Evolutionary conservation across 2,797 vertebrate genomes (phyloP).

Genomic region (Coluber constrictor): DNA sequence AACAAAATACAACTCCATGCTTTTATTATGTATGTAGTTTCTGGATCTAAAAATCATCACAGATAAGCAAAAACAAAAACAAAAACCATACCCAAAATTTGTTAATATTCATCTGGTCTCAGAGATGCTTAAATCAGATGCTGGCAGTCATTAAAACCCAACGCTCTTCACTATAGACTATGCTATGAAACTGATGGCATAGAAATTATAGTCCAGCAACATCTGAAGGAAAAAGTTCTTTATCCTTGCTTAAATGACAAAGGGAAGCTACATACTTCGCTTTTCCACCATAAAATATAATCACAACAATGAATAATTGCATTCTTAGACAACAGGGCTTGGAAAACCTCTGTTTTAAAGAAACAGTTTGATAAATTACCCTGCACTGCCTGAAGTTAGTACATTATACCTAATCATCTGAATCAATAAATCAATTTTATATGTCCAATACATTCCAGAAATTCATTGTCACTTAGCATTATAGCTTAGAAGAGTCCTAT

Average conservation of each 20-base stretch:
- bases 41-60: not conserved
- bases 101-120: not conserved
- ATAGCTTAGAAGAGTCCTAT: slow-evolving; percentile 11
- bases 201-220: not conserved
- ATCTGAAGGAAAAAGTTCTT: not conserved
- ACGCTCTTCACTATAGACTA: not conserved
- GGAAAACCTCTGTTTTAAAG: not conserved
- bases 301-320: not conserved
- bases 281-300: not conserved
- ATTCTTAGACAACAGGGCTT: not conserved
- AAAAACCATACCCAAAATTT: not conserved
- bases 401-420: not conserved
- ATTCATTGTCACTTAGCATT: not conserved
- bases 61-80: not conserved
- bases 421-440: not conserved
- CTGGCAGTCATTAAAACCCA: not conserved
- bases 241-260: not conserved
- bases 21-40: not conserved
- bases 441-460: not conserved
- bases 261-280: not conserved
- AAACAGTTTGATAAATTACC: not conserved
- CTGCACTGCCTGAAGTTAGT: not conserved
- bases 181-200: not conserved
- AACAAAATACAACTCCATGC: not conserved
- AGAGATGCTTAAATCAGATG: not conserved